A percentile compares a stretch with the other conserved stretches of the same genome.
phyloP scores from a whole-genome alignment of 1,140 invertebrate species.

The Brachionus paranguensis region DNA sequence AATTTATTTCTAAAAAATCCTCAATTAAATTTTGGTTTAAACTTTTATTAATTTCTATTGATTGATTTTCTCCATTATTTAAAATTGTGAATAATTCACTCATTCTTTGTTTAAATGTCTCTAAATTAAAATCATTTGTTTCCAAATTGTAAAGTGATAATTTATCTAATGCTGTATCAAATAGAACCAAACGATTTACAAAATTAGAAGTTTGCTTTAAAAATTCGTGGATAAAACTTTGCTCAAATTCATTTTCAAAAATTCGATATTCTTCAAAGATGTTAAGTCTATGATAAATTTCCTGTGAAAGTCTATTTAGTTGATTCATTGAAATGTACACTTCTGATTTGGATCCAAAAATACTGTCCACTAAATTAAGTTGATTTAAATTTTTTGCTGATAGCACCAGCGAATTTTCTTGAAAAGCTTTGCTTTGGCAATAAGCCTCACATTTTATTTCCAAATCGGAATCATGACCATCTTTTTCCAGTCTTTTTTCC shows the following conservation, averaged over 20 bases:
- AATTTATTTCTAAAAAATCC: neutral
- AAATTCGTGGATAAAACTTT: neutral
- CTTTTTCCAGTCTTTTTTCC: neutral
- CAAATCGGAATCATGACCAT: neutral
- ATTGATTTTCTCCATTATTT: neutral
- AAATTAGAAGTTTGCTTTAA: neutral
- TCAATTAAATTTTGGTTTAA: neutral
- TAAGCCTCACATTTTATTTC: neutral
- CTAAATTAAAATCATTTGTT: neutral
- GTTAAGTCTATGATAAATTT: neutral
- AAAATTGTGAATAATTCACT: neutral
- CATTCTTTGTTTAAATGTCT: neutral
- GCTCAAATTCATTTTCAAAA: neutral
- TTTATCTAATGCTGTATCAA: neutral
- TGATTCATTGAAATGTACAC: neutral
- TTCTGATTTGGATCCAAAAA: neutral
- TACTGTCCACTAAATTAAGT: neutral
- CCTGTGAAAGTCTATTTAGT: neutral
- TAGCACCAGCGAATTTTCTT: neutral
- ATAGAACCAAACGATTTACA: neutral
- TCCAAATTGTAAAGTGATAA: neutral
- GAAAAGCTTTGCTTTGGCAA: neutral
- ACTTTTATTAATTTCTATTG: neutral
- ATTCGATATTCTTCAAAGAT: neutral
- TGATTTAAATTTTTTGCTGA: neutral